Evolutionary conservation across 2,113 vertebrate species (phyloP).

Genomic region (Nothoprocta pentlandii): DNA sequence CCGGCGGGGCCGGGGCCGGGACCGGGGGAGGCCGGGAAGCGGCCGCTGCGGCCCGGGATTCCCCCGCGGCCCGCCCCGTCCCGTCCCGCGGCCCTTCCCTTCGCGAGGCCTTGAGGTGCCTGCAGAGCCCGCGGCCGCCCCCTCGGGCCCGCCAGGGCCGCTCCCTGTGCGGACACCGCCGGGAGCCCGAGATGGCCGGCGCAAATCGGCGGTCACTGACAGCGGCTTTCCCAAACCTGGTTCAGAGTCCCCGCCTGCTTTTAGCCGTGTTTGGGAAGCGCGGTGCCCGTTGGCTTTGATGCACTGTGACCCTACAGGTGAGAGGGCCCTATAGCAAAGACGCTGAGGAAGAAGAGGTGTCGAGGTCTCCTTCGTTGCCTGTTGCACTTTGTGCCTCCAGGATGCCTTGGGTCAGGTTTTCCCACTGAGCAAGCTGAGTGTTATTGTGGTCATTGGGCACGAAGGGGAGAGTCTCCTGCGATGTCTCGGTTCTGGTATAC

Average conservation of each 20-base stretch:
- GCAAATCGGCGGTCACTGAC: rapidly evolving
- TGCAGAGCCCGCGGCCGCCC: neutral
- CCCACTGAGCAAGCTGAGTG: neutral
- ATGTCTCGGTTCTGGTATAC: neutral
- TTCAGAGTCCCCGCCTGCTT: neutral
- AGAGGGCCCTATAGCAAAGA: neutral
- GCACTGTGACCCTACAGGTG: rapidly evolving
- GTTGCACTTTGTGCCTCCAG: neutral
- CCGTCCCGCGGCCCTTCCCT: too few relatives aligned
- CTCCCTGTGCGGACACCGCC: neutral
- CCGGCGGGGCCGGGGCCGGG: too few relatives aligned
- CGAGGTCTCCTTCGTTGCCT: neutral
- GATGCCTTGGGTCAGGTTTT: neutral
- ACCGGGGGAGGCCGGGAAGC: too few relatives aligned
- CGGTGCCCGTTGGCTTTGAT: neutral
- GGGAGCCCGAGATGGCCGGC: too few relatives aligned
- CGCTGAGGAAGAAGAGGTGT: neutral
- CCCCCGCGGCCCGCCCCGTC: neutral
- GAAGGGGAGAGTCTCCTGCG: neutral
- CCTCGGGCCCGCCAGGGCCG: neutral
- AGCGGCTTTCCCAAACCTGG: neutral
- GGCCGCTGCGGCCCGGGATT: neutral
- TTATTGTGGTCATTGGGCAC: neutral
- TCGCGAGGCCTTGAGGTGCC: too few relatives aligned
- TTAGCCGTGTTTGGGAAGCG: neutral